Evolutionary conservation across 2,113 vertebrate genomes (phyloP).

Genomic region (Pseudorhombus dupliciocellatus): DNA sequence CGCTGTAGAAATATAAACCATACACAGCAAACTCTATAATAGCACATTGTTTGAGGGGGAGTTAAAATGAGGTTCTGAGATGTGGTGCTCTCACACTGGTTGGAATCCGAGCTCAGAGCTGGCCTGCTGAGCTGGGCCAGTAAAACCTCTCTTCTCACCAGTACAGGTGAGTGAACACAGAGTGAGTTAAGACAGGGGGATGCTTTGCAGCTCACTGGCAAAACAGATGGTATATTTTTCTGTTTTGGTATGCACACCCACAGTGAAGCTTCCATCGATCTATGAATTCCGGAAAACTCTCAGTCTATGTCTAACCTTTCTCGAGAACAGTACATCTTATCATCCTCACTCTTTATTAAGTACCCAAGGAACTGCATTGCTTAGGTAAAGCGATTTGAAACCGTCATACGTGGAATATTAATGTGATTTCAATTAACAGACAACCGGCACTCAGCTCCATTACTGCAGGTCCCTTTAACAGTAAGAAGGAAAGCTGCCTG

Average conservation of each 20-base stretch:
- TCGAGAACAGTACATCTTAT: not conserved
- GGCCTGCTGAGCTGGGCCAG: conserved; percentile 61
- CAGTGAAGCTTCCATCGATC: conserved; percentile 7
- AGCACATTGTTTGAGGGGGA: conserved; percentile 79
- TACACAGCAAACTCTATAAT: conserved; percentile 74
- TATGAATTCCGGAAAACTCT: not conserved
- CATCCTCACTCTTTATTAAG: no score
- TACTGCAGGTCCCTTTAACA: no score
- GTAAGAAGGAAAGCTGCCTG: no score
- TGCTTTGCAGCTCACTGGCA: not conserved
- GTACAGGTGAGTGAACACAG: conserved; percentile 76
- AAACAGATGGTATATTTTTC: conserved; percentile 8
- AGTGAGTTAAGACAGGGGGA: conserved; percentile 8
- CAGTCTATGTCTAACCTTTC: not conserved
- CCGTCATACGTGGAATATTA: no score
- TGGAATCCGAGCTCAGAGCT: conserved; percentile 72
- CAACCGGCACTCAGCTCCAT: no score
- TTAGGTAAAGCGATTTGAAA: no score
- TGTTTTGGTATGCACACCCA: conserved; percentile 15
- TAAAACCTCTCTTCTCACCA: conserved; percentile 77
- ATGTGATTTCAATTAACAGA: no score
- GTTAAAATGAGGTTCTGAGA: conserved; percentile 69
- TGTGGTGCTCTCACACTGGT: conserved; percentile 67
- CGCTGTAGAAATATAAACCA: conserved; percentile 75
- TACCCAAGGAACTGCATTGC: no score